Base-by-base conservation (phyloP, 2,113 vertebrate species). In the Pygoscelis antarcticus region DNA sequence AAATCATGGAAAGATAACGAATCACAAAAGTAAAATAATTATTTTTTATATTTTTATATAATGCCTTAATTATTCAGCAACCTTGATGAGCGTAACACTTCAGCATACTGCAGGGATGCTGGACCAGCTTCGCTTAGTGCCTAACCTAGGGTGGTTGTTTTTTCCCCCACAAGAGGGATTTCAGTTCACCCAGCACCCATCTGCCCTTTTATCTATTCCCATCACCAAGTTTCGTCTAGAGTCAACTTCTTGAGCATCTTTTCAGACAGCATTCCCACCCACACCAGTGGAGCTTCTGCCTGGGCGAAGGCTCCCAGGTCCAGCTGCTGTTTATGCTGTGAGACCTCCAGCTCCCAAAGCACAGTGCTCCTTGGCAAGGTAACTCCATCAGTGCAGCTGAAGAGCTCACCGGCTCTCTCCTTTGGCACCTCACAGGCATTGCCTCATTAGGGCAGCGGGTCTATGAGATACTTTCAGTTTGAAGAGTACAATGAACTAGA, bases 91-190 rank as follows among this genome's bases (percentile, higher is more conserved):
- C 1, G 2, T 17, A 68, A 3, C 21, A 4, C 46, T 49, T 8
- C 13, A 34, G 66, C 11, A 6, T 61, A 3, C 40, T 29, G 58
- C 74, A 62, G 83, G 71, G 81, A 22, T 5, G 7, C 81, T 49
- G 57, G 52, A 40, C 42, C 38, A 6, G 5, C 30, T 13, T 44
- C 6, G 4, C 23, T 2, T 0, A 1, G 27, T 20, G 32, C 61
- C 55, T 29, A 0, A 6, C 1, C 3, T 4, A 2, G 16, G 11
- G 3, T 54, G 44, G 52, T 9, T 32, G 16, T 1, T 57, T 26
- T 26, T 26, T 23, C 8, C 54, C 22, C 29, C 12, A 4, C 1
- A 0, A n/a, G 20, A 58, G 29, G 55, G 3, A 66, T 21, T 49
- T 36, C 61, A 22, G 26, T 38, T 54, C 36, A 17, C 38, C n/a